Base-by-base conservation (phyloP, 2,113 vertebrate genomes). In the Phoenicopterus ruber region DNA sequence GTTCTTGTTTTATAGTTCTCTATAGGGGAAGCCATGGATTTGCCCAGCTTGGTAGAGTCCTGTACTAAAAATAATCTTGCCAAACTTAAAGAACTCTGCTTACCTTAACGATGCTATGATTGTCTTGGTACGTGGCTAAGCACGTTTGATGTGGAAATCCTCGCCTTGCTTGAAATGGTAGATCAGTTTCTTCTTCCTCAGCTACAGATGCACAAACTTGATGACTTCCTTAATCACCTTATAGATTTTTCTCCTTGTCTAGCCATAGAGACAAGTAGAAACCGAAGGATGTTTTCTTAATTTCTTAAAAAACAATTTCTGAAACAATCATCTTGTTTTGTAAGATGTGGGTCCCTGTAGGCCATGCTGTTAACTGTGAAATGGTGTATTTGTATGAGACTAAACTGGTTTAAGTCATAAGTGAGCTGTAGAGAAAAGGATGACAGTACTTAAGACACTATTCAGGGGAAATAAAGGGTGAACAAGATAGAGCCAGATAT, bases 81-180 rank as follows among this genome's bases (percentile, higher is more conserved):
- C 26, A 31, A 24, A 69, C 32, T 58, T 59, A 38, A 1, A 31
- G 59, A 55, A 50, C n/a, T 72, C 17, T n/a, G 8, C 44, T 54
- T 54, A n/a, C 55, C 17, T 46, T 79, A 52, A 17, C 1, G 3
- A 25, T 71, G 47, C 71, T 67, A 3, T 0, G 1, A 10, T 46
- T 63, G 22, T n/a, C 18, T 21, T 46, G 58, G 72, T 34, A 34
- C 17, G 5, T 34, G 28, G 38, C n/a, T 79, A 38, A 54, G 44
- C 9, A 44, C 9, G 17, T 69, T 19, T 19, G 25, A 16, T 16
- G 17, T 87, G n/a, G 65, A 81, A 65, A 65, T 84, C 34, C 21
- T 82, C 13, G 21, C 15, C 15, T 71, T 71, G n/a, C 46, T 61
- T 82, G 54, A 67, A 89, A 67, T 18, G 4, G 21, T 57, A 65